Conservation (phyloP, 2,888 invertebrate genomes). For the Stomorhina lunata region DNA sequence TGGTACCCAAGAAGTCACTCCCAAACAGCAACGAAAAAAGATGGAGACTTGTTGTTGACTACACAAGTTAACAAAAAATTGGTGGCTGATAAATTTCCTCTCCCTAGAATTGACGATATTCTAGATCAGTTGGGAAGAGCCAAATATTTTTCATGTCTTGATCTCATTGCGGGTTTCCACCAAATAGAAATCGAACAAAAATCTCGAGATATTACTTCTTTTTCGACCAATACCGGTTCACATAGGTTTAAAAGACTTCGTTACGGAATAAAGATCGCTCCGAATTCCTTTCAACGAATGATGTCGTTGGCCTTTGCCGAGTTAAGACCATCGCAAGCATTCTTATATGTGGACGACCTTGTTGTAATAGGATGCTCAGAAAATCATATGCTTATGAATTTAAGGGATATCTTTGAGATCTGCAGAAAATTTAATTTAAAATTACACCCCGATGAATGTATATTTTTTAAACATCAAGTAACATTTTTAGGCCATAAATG, state of each 20-base stretch:
- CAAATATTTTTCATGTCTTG: too few species aligned
- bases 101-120: not conserved
- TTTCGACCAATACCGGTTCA: too few species aligned
- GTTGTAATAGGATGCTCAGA: not conserved
- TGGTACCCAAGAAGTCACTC: slow-evolving; percentile 14
- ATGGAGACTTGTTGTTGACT: not conserved
- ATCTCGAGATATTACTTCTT: not conserved
- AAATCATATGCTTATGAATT: not conserved
- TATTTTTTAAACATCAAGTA: not conserved
- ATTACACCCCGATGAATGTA: not conserved
- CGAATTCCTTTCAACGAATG: too few species aligned
- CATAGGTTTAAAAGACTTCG: too few species aligned
- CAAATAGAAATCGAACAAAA: not conserved
- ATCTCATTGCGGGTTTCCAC: not conserved
- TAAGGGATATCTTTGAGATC: not conserved
- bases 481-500: not conserved
- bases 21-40: not conserved
- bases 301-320: too few species aligned
- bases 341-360: not conserved
- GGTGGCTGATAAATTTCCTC: not conserved
- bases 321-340: not conserved
- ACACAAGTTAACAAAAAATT: not conserved
- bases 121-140: slow-evolving; percentile 1
- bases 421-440: not conserved
- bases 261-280: too few species aligned